Base-by-base conservation (phyloP, 2,113 vertebrate species). In the Hippocampus zosterae region DNA sequence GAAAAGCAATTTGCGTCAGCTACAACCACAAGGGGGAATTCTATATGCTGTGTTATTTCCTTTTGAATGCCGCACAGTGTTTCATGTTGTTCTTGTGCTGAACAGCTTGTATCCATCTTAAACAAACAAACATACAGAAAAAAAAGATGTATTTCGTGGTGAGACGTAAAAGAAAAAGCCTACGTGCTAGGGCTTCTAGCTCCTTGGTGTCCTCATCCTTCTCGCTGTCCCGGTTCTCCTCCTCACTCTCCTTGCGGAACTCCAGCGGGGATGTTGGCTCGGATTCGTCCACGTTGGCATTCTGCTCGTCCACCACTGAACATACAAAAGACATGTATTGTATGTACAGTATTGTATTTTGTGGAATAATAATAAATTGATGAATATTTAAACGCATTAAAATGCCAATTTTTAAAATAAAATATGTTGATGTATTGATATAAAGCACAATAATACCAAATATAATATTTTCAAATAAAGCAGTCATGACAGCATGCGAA, bases 121-220 rank as follows among this genome's bases (percentile, higher is more conserved):
- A 50, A 46, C 44, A 37, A 37, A 37, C 33, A 37, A 37, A 37
- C 33, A 37, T 37, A 37, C 10, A 42, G 15, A 44, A 44, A 44
- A 13, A 44, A 33, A 50, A 27, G 19, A n/a, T 67, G 21, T 64
- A 44, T 23, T 64, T 23, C 3, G 6, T 5, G 12, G 3, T 27
- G 55, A 25, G 3, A 11, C 21, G 23, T 57, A 57, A 23, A 57
- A 27, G 2, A 18, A 29, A 8, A 15, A 59, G 88, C 92, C 92
- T 75, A 96, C 95, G 84, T 40, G 92, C 79, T 23, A 91, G 81
- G 1, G 89, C 81, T 72, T 94, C 91, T 64, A 90, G 87, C 21
- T 96, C 97, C 81, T 94, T 98, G 11, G 90, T 92, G 82, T 96
- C 95, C 73, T 96, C 95, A 0, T 97, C 96, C 81, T 96, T 98